Base-by-base conservation (phyloP, 2,113 vertebrate species). In the Cisticola juncidis region DNA sequence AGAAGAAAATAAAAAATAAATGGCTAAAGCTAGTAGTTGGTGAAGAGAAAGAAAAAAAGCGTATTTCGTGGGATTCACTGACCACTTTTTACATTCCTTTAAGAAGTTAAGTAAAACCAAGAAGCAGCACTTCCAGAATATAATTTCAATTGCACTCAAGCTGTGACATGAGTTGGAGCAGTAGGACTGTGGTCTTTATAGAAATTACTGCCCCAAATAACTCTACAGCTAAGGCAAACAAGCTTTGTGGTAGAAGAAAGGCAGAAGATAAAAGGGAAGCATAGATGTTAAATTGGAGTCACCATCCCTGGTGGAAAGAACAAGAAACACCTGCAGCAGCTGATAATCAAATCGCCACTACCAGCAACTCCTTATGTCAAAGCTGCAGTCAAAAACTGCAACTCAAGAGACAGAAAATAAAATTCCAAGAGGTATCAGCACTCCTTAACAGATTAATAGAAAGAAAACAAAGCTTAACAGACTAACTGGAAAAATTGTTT, bases 1-100 rank as follows among this genome's bases (percentile, higher is more conserved):
- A 90, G 69, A 94, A 95, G 36, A 36, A 96, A 81, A 35, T 51
- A 5, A 56, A 89, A 95, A 62, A 73, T 11, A 91, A 78, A 86
- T 40, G 72, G 17, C 72, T 78, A 64, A 50, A 38, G 35, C 44
- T 64, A 86, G 44, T 29, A 81, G 56, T 14, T 68, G 36, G 38
- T 78, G 20, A 81, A 79, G 16, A 56, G 12, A n/a, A 36, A 56
- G 38, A 56, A 83, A 54, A 38, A 40, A n/a, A 31, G 36, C 2
- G 0, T 36, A n/a, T 36, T 65, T 72, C 50, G 48, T 88, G 28
- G 51, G 56, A 86, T 83, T 81, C 60, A 53, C 44, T 62, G 60
- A 51, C 47, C 83, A 56, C 28, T 78, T 96, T 77, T 74, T 26
- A 78, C 40, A 74, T 78, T 89, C 44, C 36, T 83, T 68, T 48